phyloP scores from a whole-genome alignment of 2,113 vertebrate genomes.

The Erpornis zantholeuca region DNA sequence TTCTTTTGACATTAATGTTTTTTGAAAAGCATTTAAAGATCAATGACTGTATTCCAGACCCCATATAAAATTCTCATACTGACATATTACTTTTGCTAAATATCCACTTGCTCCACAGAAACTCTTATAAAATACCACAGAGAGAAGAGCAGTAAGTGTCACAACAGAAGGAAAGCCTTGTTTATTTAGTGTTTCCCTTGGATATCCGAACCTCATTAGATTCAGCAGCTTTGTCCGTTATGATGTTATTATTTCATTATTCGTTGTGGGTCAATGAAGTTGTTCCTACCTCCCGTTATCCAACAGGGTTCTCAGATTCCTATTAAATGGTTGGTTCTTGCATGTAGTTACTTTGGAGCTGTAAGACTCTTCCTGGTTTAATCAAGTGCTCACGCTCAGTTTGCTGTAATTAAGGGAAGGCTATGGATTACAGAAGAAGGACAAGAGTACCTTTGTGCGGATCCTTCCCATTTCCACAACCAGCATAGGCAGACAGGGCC shows the following conservation, averaged over 20 bases:
- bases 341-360: not conserved
- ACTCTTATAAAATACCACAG: not conserved
- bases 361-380: not conserved
- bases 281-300: fast-evolving
- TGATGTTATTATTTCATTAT: not conserved
- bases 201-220: not conserved
- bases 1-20: not conserved
- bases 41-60: not conserved
- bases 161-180: not conserved
- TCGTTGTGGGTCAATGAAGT: not conserved
- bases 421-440: fast-evolving
- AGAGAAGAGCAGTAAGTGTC: not conserved
- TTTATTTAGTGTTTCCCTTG: no score
- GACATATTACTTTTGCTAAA: not conserved
- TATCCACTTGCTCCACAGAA: not conserved
- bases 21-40: not conserved
- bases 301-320: not conserved
- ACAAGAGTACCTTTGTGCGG: not conserved
- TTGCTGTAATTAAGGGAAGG: not conserved
- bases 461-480: not conserved
- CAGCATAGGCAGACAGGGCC: not conserved
- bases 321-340: not conserved
- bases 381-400: not conserved
- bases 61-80: not conserved
- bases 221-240: not conserved